A percentile compares a stretch with the other conserved stretches of the same genome.
phyloP scores from a whole-genome alignment of 2,113 vertebrate species.

The Agelaius tricolor region DNA sequence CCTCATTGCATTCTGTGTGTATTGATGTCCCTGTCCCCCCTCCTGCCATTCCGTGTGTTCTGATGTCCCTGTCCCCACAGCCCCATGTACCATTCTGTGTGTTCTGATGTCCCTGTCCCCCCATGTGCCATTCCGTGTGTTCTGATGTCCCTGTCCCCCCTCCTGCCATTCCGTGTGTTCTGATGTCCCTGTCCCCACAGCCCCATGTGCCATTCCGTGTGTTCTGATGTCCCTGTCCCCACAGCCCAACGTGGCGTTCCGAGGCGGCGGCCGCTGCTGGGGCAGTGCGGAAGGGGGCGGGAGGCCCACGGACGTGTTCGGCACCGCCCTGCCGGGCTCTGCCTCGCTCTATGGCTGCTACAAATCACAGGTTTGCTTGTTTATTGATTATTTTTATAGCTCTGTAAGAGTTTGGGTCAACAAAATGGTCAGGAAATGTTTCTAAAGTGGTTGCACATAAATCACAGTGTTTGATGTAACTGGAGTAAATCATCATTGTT shows the following conservation, averaged over 20 bases:
- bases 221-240: neutral
- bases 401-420: neutral
- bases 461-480: neutral
- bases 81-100: neutral
- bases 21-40: neutral
- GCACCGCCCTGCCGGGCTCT: slow-evolving; percentile 52
- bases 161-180: no score
- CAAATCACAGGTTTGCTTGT: slow-evolving; percentile 68
- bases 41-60: no score
- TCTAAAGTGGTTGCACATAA: neutral
- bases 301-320: slow-evolving; percentile 61
- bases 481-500: fast-evolving
- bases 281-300: slow-evolving; percentile 23
- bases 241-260: slow-evolving; percentile 63
- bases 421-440: neutral
- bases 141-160: no score
- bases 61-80: neutral
- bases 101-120: no score
- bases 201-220: no score
- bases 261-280: slow-evolving; percentile 61
- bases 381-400: neutral
- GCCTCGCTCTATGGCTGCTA: slow-evolving; percentile 67
- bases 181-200: no score
- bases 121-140: no score
- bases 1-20: neutral